Base-by-base conservation (phyloP, 2,797 vertebrate genomes). In the Eulemur coronatus region DNA sequence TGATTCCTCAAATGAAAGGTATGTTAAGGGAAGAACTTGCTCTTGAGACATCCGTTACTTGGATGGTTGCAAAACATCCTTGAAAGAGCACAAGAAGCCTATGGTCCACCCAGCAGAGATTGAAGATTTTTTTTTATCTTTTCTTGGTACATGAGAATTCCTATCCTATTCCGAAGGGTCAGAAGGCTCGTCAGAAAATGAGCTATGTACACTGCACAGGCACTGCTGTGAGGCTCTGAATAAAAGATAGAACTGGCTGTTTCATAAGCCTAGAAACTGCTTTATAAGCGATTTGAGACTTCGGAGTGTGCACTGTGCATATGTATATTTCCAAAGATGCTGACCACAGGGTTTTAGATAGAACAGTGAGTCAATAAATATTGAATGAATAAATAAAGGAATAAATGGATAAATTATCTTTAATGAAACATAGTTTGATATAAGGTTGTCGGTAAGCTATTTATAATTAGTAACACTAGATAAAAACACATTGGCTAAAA, bases 341-440 rank as follows among this genome's bases (percentile, higher is more conserved):
- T 84, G 52, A 91, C 28, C 1, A 41, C 3, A 5, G 24, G 26
- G 26, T 61, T 92, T 85, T 87, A 50, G 22, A 52, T 9, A 81
- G 38, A 81, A n/a, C 17, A 65, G 13, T 52, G 18, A 87, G 73
- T 78, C 43, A 89, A 86, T 91, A 55, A 80, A 33, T 57, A 30
- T 79, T 95, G 46, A 92, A 79, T 90, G 43, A 61, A 84, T 65
- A 82, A 91, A 41, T 82, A 96, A 82, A 90, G 82, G 17, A 59
- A 38, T 43, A 50, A 75, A 92, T 59, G 33, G 46, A 61, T 76
- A 26, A 85, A 73, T 85, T 78, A 73, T 75, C 17, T 91, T 93
- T 89, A 94, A 76, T 87, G 79, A 94, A 93, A 76, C 8, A 72
- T 20, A 20, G 4, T 84, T 96, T 87, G 15, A 84, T 69, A 61